Conservation (phyloP, 2,113 vertebrate species). For the Phalacrocorax aristotelis region DNA sequence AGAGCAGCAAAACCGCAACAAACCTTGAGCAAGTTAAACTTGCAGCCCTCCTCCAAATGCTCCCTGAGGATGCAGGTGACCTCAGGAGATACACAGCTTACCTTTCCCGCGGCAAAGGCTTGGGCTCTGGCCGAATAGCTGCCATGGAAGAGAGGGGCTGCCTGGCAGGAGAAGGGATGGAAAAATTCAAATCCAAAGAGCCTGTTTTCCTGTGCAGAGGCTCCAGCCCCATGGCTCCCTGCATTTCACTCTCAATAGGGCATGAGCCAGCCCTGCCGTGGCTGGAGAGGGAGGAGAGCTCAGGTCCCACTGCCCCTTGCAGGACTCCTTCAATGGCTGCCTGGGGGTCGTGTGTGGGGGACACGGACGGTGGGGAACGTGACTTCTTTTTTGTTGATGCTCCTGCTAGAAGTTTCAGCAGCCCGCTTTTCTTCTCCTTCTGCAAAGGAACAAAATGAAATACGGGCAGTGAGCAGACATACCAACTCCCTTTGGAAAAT, state of each 20-base stretch:
- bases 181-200: constrained; percentile 95
- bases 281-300: constrained; percentile 74
- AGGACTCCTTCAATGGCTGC: constrained; percentile 68
- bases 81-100: constrained; percentile 46
- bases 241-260: constrained; percentile 94
- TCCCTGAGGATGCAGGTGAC: neutral
- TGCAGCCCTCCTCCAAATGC: neutral
- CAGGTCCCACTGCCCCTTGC: constrained; percentile 81
- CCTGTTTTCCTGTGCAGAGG: constrained; percentile 96
- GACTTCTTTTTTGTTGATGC: constrained; percentile 95
- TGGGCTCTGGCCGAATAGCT: constrained; percentile 88
- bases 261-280: constrained; percentile 92
- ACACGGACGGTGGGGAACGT: constrained; percentile 89
- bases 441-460: constrained; percentile 67
- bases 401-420: constrained; percentile 92
- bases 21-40: neutral
- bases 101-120: constrained; percentile 93
- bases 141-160: constrained; percentile 83
- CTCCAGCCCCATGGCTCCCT: constrained; percentile 91
- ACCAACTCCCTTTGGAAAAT: neutral
- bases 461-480: neutral
- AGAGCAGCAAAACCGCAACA: neutral
- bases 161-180: constrained; percentile 85
- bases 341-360: constrained; percentile 86
- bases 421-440: constrained; percentile 94